phyloP scores from a whole-genome alignment of 2,888 invertebrate species.

The Eurytoma californica region DNA sequence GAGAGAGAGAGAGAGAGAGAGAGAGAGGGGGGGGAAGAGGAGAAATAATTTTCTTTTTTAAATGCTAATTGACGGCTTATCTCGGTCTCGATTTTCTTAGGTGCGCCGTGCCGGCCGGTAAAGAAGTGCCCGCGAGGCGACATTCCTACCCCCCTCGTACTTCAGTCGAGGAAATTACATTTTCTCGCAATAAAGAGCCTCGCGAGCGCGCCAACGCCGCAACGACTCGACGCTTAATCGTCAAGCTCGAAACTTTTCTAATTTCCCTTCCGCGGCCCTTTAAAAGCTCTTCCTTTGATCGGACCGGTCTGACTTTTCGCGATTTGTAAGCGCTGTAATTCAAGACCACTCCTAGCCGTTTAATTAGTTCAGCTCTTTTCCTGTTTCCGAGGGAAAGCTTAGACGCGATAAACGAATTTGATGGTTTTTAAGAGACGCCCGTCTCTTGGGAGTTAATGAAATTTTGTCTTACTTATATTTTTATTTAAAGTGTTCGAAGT shows the following conservation, averaged over 20 bases:
- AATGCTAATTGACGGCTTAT: slow-evolving; percentile 36
- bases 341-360: slow-evolving; percentile 23
- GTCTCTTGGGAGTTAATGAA: too few species aligned
- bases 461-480: too few species aligned
- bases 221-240: slow-evolving; percentile 36
- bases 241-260: slow-evolving; percentile 62
- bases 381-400: neutral
- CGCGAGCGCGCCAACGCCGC: slow-evolving; percentile 5
- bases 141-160: neutral
- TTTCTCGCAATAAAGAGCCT: slow-evolving; percentile 40
- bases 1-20: neutral
- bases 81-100: slow-evolving; percentile 17
- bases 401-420: too few species aligned
- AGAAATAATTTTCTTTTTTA: slow-evolving; percentile 33
- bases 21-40: neutral
- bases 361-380: slow-evolving; percentile 32
- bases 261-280: slow-evolving; percentile 58
- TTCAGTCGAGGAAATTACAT: slow-evolving; percentile 49
- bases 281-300: slow-evolving; percentile 48
- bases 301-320: neutral
- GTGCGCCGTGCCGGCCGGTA: neutral
- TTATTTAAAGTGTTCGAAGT: too few species aligned
- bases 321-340: slow-evolving; percentile 32
- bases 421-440: too few species aligned
- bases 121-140: slow-evolving; percentile 15